Base-by-base conservation (phyloP, 1,140 invertebrate species). In the Pachypsylla venusta region DNA sequence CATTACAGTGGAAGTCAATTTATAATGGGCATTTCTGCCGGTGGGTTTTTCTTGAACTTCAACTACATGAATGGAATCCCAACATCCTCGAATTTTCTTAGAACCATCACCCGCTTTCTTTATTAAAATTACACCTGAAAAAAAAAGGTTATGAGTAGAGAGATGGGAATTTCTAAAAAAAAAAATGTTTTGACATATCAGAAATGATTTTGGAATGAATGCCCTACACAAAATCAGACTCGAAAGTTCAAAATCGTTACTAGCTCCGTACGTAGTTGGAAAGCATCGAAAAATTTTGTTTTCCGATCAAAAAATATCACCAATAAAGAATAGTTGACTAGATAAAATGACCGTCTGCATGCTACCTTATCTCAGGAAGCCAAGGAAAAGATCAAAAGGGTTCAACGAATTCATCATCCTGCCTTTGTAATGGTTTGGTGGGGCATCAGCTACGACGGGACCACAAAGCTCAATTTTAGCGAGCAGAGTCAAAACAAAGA, bases 1-100 rank as follows among this genome's bases (percentile, higher is more conserved):
- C 95, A 99, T 99, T 0, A 92, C 92, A 14, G 97, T 99, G 0
- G 93, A 98, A 25, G 96, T 99, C 61, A 99, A 78, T 78, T 99
- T 99, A 69, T 99, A 99, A 71, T 98, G 94, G 4, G 95, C 95
- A 68, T 82, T 90, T 48, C 93, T 79, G 0, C 93, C 93, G 61
- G 83, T 88, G 22, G 89, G 85, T 73, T 97, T 98, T 71, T 96
- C 93, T 67, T 94, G 87, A 1, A 98, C 93, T 78, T 99, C 96
- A 14, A 99, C 89, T 0, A 99, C 96, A 72, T 99, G 96, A 70
- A 99, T 98, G 1, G 95, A 98, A 73, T 99, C 96, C 97, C 97
- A 99, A 71, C 94, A 99, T 1, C 97, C 88, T 74, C 91, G 96
- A 63, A 98, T 98, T 75, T 94, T 97, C 71, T 93, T 93, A 69